A percentile compares a stretch with the other conserved stretches of the same genome.
phyloP scores from a whole-genome alignment of 2,888 invertebrate species.

The Octodonta nipae region DNA sequence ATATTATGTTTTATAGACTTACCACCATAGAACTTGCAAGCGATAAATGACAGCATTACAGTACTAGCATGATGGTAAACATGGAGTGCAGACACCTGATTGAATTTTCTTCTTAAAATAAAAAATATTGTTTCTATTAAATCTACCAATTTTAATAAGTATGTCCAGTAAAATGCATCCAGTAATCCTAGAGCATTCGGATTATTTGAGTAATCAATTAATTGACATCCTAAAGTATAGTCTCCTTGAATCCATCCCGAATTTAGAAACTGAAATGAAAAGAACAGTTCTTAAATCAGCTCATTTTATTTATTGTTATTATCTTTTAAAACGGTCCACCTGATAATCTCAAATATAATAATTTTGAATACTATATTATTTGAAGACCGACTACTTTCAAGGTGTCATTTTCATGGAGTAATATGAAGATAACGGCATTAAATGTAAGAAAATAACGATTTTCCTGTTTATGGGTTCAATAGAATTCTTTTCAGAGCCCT shows the following conservation, averaged over 20 bases:
- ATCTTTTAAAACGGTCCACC: too few species aligned
- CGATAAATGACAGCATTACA: constrained; percentile 45
- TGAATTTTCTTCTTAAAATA: constrained; percentile 53
- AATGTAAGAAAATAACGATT: too few species aligned
- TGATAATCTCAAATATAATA: too few species aligned
- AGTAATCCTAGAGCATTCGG: constrained; percentile 45
- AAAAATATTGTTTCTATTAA: constrained; percentile 58
- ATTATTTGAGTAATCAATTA: constrained; percentile 54
- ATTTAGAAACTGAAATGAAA: too few species aligned
- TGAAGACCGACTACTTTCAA: too few species aligned
- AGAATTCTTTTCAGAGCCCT: too few species aligned
- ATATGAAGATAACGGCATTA: too few species aligned
- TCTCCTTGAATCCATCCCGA: constrained; percentile 49
- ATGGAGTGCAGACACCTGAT: constrained; percentile 58
- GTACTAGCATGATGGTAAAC: constrained; percentile 59
- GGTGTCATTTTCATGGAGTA: too few species aligned
- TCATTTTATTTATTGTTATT: too few species aligned
- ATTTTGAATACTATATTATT: too few species aligned
- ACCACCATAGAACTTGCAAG: constrained; percentile 53
- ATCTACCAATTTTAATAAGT: constrained; percentile 52
- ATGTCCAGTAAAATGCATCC: constrained; percentile 42
- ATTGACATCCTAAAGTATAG: constrained; percentile 51
- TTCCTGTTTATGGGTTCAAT: too few species aligned
- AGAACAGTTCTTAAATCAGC: too few species aligned
- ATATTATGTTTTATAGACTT: constrained; percentile 15